Conservation (phyloP, 2,797 vertebrate species). For the Gobio occitaniae region DNA sequence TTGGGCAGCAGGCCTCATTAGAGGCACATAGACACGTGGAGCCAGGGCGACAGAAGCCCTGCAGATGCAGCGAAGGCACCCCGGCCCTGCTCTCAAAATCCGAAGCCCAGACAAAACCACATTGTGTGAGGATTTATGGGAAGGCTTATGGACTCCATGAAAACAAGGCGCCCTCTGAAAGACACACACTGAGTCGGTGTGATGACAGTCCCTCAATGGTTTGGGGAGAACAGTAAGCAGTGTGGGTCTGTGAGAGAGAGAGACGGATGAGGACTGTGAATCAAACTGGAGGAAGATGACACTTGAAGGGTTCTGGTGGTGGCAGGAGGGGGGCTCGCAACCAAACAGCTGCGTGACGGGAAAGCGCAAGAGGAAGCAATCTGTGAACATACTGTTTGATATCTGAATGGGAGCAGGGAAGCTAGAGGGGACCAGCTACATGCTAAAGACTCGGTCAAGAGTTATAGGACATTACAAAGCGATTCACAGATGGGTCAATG, state of each 20-base stretch:
- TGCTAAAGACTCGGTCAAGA: conserved; percentile 14
- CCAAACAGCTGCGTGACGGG: conserved; percentile 78
- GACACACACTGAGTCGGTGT: conserved; percentile 63
- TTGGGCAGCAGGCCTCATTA: conserved; percentile 36
- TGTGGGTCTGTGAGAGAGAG: conserved; percentile 64
- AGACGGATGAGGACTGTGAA: conserved; percentile 67
- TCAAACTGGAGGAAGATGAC: conserved; percentile 77
- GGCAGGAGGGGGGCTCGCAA: conserved; percentile 51
- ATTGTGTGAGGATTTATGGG: conserved; percentile 89
- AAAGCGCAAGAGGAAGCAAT: conserved; percentile 73
- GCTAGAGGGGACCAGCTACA: neutral
- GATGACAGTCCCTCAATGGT: conserved; percentile 75
- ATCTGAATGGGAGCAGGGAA: conserved; percentile 2
- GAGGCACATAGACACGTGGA: conserved; percentile 38
- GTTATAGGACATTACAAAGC: conserved; percentile 6
- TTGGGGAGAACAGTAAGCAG: conserved; percentile 58
- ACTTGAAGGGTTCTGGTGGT: conserved; percentile 73
- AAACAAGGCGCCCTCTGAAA: conserved; percentile 67
- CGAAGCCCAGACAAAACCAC: conserved; percentile 75
- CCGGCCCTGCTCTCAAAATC: conserved; percentile 47
- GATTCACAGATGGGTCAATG: neutral
- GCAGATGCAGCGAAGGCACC: conserved; percentile 47
- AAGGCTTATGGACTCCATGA: conserved; percentile 77
- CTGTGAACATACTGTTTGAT: conserved; percentile 57
- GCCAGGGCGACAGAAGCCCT: conserved; percentile 20